A percentile compares a stretch with the other conserved stretches of the same genome.
Conservation (phyloP, 2,113 vertebrate species). For the Galemys pyrenaicus region DNA sequence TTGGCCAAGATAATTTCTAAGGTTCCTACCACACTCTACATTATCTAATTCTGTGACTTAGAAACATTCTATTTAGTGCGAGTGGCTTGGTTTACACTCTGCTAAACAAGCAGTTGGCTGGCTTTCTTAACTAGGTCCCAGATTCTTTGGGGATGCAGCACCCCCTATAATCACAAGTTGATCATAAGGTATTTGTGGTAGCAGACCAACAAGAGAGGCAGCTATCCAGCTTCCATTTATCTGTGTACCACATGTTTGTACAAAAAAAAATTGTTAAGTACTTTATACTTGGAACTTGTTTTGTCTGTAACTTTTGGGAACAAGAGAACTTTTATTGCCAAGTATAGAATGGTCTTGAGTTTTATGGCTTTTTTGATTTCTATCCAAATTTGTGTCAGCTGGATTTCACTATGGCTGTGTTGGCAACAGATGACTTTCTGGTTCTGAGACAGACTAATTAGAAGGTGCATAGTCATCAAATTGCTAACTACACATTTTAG, state of each 20-base stretch:
- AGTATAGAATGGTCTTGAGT: constrained; percentile 73
- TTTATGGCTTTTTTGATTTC: constrained; percentile 64
- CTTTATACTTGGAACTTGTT: constrained; percentile 65
- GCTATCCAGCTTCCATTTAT: constrained; percentile 55
- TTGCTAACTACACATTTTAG: constrained; percentile 71
- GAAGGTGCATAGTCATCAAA: constrained; percentile 78
- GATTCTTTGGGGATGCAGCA: not conserved
- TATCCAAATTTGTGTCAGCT: constrained; percentile 73
- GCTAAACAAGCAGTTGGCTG: constrained; percentile 9
- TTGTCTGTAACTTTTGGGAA: constrained; percentile 74
- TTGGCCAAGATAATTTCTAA: constrained; percentile 54
- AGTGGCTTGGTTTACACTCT: constrained; percentile 42
- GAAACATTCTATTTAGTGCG: not conserved
- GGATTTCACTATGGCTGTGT: constrained; percentile 62
- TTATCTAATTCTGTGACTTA: constrained; percentile 35
- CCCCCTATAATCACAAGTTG: not conserved
- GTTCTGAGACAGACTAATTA: constrained; percentile 73
- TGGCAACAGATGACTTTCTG: constrained; percentile 74
- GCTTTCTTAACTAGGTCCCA: constrained; percentile 8
- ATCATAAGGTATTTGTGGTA: constrained; percentile 38
- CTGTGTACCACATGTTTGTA: constrained; percentile 72
- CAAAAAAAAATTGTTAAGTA: constrained; percentile 59
- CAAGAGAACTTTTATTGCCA: constrained; percentile 68
- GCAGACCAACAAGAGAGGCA: constrained; percentile 18
- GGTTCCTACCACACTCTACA: not conserved